Conservation (phyloP, 2,888 invertebrate species). For the Epistrophella euchroma region DNA sequence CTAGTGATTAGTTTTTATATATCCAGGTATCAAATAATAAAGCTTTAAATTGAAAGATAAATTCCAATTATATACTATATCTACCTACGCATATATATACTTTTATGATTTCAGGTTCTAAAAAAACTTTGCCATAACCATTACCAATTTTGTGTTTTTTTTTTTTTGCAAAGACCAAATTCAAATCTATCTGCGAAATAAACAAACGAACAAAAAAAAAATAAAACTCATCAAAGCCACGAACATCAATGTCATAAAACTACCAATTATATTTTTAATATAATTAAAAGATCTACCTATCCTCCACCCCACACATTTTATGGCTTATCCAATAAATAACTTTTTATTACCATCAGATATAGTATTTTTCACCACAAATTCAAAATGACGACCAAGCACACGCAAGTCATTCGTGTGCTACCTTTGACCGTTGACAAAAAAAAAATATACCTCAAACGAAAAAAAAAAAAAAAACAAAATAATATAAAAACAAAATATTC, state of each 20-base stretch:
- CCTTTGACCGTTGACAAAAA: slow-evolving; percentile 5
- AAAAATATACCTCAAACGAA: not conserved
- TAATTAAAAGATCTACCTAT: slow-evolving; percentile 38
- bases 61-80: not conserved
- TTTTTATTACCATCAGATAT: slow-evolving; percentile 68
- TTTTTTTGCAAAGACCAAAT: not conserved
- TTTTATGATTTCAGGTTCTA: not conserved
- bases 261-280: slow-evolving; percentile 58
- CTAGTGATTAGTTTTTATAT: too few relatives aligned
- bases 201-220: not conserved
- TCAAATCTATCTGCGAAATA: not conserved
- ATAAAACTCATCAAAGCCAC: slow-evolving; percentile 27
- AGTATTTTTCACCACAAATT: slow-evolving; percentile 58
- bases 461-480: slow-evolving; percentile 1
- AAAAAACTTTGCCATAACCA: not conserved
- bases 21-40: too few relatives aligned
- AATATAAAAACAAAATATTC: slow-evolving; percentile 5
- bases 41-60: not conserved
- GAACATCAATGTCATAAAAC: slow-evolving; percentile 28
- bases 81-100: too few relatives aligned
- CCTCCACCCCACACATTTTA: slow-evolving; percentile 13
- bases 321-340: slow-evolving; percentile 56
- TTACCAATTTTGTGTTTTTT: not conserved
- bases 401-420: slow-evolving; percentile 47
- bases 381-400: slow-evolving; percentile 60